Conservation (phyloP, 2,888 invertebrate species). For the Zonitis immaculata region DNA sequence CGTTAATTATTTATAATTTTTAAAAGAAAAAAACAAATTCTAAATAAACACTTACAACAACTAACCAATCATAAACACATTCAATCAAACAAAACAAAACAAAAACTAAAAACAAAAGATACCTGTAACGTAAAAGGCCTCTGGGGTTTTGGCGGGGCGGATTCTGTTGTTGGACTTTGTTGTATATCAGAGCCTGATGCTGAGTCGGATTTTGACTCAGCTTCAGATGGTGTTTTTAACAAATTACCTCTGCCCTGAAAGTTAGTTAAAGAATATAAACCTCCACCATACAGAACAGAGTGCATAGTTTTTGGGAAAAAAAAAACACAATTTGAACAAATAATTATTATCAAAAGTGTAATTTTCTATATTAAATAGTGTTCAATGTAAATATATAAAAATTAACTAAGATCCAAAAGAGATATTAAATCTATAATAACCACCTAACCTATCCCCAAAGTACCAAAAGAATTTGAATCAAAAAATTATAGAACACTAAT, state of each 20-base stretch:
- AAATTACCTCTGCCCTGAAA: slow-evolving; percentile 51
- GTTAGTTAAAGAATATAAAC: slow-evolving; percentile 38
- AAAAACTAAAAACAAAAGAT: slow-evolving; percentile 33
- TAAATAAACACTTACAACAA: background rate
- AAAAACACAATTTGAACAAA: background rate
- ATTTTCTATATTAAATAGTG: too few species aligned
- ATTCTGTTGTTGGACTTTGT: slow-evolving; percentile 38
- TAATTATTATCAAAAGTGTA: too few species aligned
- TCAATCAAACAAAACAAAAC: slow-evolving; percentile 16
- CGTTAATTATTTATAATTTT: background rate
- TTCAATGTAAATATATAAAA: background rate
- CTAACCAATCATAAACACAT: slow-evolving; percentile 12
- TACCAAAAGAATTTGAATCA: background rate
- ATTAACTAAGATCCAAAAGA: background rate
- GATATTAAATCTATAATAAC: background rate
- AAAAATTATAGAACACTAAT: background rate
- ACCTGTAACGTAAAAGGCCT: slow-evolving; percentile 59
- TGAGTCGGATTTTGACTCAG: slow-evolving; percentile 40
- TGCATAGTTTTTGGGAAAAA: background rate
- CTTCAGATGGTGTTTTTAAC: slow-evolving; percentile 44
- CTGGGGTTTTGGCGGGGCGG: slow-evolving; percentile 52
- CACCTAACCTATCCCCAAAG: slow-evolving; percentile 1
- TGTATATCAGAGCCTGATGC: slow-evolving; percentile 42
- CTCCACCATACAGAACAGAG: slow-evolving; percentile 24
- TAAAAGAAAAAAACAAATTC: background rate